Base-by-base conservation (phyloP, 2,888 invertebrate species). In the Pollenia angustigena region DNA sequence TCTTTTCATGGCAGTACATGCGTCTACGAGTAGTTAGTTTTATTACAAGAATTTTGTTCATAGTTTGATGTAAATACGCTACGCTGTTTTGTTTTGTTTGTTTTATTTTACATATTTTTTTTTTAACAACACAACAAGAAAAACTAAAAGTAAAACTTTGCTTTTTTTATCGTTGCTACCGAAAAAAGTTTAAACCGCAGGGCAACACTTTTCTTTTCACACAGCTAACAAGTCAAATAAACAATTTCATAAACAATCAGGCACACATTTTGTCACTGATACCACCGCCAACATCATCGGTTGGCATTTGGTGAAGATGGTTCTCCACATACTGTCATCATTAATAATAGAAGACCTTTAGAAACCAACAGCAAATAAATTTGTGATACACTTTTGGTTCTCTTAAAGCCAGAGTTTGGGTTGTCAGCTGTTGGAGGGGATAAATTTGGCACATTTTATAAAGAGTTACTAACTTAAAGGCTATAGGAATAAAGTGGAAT, bases 181-280 rank as follows among this genome's bases (percentile, higher is more conserved):
- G 18, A 62, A 81, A 82, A 85, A 82, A 54, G 60, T 81, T 74
- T 1, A 81, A 84, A 84, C 87, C 84, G 84, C 87, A 84, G 78
- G 87, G 78, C 81, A 87, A 84, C 84, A 87, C 83, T 81, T 81
- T 87, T 87, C 72, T 71, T 81, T 84, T 84, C 76, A 56, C 48
- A 58, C 78, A 78, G 69, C 84, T 81, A 87, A 84, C 84, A 87
- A 87, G 84, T 84, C 78, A 87, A 84, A 81, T 84, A 87, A 84
- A 87, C 74, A 84, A 84, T 78, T 84, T 52, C 56, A 76, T 58
- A 81, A 85, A 72, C 81, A 72, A 81, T 69, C 72, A 68, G 23
- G 60, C 78, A 66, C 75, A 75, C 62, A 83, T 79, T 84, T 84
- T 81, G 83, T 81, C 87, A 87, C 81, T 50, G 78, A 79, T 87